Evolutionary conservation across 2,113 vertebrate species (phyloP).

Genomic region (Engystomops pustulosus): DNA sequence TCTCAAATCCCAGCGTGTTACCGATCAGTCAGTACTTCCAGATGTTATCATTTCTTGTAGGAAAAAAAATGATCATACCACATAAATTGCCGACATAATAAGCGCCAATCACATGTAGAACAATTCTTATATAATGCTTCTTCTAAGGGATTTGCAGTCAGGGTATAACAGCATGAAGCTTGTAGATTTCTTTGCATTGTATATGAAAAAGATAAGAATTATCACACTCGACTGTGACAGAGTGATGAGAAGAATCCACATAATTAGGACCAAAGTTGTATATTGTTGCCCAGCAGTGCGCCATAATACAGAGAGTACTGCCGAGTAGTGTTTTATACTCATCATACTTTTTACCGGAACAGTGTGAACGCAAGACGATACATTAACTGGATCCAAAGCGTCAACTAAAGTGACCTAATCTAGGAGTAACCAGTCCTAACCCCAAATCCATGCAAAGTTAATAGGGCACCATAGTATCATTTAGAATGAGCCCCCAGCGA

Average conservation of each 20-base stretch:
- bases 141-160: not conserved
- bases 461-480: not conserved
- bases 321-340: not conserved
- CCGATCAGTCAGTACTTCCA: not conserved
- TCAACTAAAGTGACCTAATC: no score
- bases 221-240: not conserved
- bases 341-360: not conserved
- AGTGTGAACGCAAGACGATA: not conserved
- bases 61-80: not conserved
- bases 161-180: not conserved
- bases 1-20: not conserved
- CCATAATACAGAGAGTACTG: not conserved
- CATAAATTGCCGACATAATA: not conserved
- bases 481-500: not conserved
- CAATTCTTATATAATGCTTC: constrained; percentile 11
- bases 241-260: not conserved
- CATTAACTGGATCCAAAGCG: not conserved
- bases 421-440: no score
- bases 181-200: not conserved
- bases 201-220: not conserved
- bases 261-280: not conserved
- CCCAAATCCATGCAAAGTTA: not conserved
- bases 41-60: not conserved
- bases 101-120: not conserved
- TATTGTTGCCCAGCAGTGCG: not conserved